A percentile compares a stretch with the other conserved stretches of the same genome.
phyloP scores from a whole-genome alignment of 1,140 invertebrate species.

The Drosophila watanabei region DNA sequence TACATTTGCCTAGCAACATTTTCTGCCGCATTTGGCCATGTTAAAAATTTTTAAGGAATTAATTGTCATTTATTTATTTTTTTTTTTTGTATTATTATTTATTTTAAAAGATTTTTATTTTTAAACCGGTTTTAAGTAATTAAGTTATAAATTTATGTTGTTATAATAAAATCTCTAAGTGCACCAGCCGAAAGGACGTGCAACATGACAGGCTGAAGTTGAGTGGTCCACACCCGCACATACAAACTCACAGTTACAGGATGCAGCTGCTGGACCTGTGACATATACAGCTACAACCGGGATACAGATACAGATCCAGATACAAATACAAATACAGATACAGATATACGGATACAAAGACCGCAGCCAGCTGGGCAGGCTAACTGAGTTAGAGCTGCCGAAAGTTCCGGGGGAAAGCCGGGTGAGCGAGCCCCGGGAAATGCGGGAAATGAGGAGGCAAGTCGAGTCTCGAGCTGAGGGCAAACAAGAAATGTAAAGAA shows the following conservation, averaged over 20 bases:
- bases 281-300: slow-evolving; percentile 16
- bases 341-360: slow-evolving; percentile 2
- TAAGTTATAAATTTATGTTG: not conserved
- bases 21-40: no score
- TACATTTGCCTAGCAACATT: no score
- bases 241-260: slow-evolving; percentile 11
- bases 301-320: not conserved
- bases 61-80: no score
- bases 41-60: no score
- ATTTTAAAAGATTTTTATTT: no score
- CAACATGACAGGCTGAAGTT: slow-evolving; percentile 77
- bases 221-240: slow-evolving; percentile 53
- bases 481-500: slow-evolving; percentile 80
- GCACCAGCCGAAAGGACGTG: slow-evolving; percentile 46
- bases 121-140: no score
- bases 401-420: slow-evolving; percentile 16
- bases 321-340: slow-evolving; percentile 6
- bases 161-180: slow-evolving; percentile 1
- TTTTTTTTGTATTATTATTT: no score
- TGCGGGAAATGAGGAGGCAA: slow-evolving; percentile 2
- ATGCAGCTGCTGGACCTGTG: slow-evolving; percentile 14
- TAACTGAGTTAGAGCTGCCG: slow-evolving; percentile 58
- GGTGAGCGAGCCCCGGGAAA: not conserved
- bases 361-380: slow-evolving; percentile 36
- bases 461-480: slow-evolving; percentile 29